A percentile compares a stretch with the other conserved stretches of the same genome.
These are phyloP conservation scores for Ormyrus labotus DNA, from an alignment of 2,888 invertebrate species.

Conservation along the genomic window DNA sequence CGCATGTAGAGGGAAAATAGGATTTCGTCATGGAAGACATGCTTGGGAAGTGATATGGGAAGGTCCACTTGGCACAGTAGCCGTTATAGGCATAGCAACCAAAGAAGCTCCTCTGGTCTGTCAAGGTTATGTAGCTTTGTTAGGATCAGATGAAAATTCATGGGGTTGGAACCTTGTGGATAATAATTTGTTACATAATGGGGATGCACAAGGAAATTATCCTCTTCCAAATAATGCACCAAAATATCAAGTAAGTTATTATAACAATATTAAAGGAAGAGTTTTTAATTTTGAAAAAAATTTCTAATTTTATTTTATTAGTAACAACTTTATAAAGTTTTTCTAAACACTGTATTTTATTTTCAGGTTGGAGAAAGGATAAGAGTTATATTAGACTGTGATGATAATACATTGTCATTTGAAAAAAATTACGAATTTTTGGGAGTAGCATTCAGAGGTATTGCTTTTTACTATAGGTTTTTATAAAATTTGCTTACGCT, in stretches of 20 bases:
- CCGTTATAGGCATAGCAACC: slow-evolving; percentile 96
- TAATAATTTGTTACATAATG: slow-evolving; percentile 97
- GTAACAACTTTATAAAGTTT: too few relatives aligned
- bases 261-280: neutral
- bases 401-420: slow-evolving; percentile 96
- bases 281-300: too few relatives aligned
- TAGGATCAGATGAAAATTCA: slow-evolving; percentile 97
- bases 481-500: slow-evolving; percentile 12
- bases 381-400: slow-evolving; percentile 97
- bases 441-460: slow-evolving; percentile 97
- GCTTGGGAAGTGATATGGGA: slow-evolving; percentile 99
- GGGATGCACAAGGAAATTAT: slow-evolving; percentile 95
- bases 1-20: slow-evolving; percentile 92
- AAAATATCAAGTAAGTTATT: slow-evolving; percentile 90
- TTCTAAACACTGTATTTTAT: neutral
- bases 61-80: slow-evolving; percentile 98
- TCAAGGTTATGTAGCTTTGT: slow-evolving; percentile 95
- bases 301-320: too few relatives aligned
- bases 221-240: slow-evolving; percentile 96
- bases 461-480: neutral
- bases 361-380: slow-evolving; percentile 95
- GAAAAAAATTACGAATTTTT: slow-evolving; percentile 98
- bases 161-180: slow-evolving; percentile 99
- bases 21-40: slow-evolving; percentile 94
- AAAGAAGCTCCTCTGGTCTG: slow-evolving; percentile 95